phyloP scores from a whole-genome alignment of 2,888 invertebrate genomes.

The Tinea semifulvella region DNA sequence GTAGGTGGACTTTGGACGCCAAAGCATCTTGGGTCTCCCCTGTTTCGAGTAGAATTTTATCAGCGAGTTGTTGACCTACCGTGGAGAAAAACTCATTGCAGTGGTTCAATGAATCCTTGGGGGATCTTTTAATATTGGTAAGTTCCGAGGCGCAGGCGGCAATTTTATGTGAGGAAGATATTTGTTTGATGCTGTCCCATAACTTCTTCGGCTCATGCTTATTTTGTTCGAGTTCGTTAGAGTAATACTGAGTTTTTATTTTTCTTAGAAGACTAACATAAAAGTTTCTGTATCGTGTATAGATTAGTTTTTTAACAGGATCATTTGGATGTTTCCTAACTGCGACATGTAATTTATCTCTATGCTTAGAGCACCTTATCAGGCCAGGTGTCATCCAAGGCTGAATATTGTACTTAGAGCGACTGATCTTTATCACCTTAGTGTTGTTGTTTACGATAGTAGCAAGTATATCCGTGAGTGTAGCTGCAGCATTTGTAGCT shows the following conservation, averaged over 20 bases:
- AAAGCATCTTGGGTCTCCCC: slow-evolving; percentile 9
- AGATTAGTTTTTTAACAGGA: background rate
- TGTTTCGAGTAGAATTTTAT: slow-evolving; percentile 8
- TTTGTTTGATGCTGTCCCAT: background rate
- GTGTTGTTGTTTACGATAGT: slow-evolving; percentile 14
- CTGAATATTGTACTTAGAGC: slow-evolving; percentile 14
- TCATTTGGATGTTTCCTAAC: slow-evolving; percentile 13
- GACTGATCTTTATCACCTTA: background rate
- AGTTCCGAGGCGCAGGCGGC: background rate
- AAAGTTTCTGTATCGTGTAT: slow-evolving; percentile 10
- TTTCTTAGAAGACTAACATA: background rate
- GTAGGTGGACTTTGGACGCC: background rate
- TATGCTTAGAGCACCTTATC: slow-evolving; percentile 16
- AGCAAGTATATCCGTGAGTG: background rate
- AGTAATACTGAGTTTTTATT: background rate
- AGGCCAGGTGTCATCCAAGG: slow-evolving; percentile 20
- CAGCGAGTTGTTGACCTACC: slow-evolving; percentile 16
- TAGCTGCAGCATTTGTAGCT: background rate
- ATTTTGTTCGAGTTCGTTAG: background rate
- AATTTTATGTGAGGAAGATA: background rate
- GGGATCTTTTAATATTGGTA: background rate
- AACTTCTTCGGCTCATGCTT: background rate
- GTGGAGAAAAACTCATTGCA: slow-evolving; percentile 17
- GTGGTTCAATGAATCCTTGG: slow-evolving; percentile 13
- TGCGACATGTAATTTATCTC: slow-evolving; percentile 15